phyloP scores from a whole-genome alignment of 2,113 vertebrate species.

The Symphodus melops region DNA sequence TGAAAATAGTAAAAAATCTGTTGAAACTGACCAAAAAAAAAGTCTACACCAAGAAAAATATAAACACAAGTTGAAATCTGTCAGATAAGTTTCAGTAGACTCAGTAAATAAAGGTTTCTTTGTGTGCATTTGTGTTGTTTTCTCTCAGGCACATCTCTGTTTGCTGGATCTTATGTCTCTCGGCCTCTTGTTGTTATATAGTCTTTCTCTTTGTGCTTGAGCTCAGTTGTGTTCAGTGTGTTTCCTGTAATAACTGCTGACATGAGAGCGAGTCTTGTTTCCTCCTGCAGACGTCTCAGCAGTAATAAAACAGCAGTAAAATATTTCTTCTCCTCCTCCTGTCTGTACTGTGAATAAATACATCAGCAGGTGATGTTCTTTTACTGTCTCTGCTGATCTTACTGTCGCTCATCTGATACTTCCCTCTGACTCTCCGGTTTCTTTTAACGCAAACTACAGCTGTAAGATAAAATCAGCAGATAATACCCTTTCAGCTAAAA shows the following conservation, averaged over 20 bases:
- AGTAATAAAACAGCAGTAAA: conserved; percentile 11
- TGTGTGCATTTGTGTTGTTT: too few relatives aligned
- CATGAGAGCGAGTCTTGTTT: neutral
- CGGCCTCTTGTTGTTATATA: neutral
- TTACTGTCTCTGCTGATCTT: conserved; percentile 30
- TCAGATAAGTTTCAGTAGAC: too few relatives aligned
- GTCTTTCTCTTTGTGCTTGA: neutral
- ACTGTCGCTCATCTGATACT: conserved; percentile 4
- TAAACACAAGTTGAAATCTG: too few relatives aligned
- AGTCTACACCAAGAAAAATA: too few relatives aligned
- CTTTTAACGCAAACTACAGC: neutral
- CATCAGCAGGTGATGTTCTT: conserved; percentile 35
- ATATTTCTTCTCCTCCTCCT: neutral
- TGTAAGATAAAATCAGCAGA: conserved; percentile 14
- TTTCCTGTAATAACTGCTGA: conserved; percentile 16
- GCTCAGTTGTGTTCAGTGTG: neutral
- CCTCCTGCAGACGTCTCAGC: neutral
- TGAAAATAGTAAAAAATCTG: too few relatives aligned
- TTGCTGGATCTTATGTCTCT: too few relatives aligned
- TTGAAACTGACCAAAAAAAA: too few relatives aligned
- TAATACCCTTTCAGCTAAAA: neutral
- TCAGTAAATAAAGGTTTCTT: too few relatives aligned
- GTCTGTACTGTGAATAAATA: conserved; percentile 7
- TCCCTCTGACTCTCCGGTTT: neutral
- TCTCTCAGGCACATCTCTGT: too few relatives aligned